phyloP scores from a whole-genome alignment of 1,140 invertebrate genomes.

The Wiebesia pumilae region DNA sequence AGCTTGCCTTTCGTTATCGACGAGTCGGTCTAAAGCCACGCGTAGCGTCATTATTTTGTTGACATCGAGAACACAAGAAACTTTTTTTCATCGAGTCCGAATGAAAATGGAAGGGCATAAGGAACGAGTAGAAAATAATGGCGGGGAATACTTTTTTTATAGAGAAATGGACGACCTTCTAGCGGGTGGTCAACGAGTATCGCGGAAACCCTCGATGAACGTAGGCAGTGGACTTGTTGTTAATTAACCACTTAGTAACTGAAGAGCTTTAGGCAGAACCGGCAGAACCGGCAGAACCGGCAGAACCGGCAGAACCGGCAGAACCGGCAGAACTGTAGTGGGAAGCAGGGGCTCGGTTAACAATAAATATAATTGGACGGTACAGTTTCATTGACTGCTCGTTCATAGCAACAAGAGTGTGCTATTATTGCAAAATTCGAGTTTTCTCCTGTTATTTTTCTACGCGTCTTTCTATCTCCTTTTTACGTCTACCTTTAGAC shows the following conservation, averaged over 20 bases:
- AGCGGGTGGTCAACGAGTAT: neutral
- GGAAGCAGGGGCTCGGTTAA: conserved; percentile 15
- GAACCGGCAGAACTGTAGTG: neutral
- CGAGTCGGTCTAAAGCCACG: too few species aligned
- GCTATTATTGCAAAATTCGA: conserved; percentile 42
- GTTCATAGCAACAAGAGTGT: neutral
- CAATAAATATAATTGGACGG: conserved; percentile 51
- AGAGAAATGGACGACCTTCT: neutral
- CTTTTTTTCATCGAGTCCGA: neutral
- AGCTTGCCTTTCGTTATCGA: too few species aligned
- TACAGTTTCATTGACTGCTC: conserved; percentile 47
- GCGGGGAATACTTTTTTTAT: neutral
- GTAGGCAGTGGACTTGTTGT: conserved; percentile 20
- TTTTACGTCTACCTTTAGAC: neutral
- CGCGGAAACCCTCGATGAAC: neutral
- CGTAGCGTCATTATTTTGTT: neutral
- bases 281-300: too few species aligned
- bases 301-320: too few species aligned
- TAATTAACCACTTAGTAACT: conserved; percentile 52
- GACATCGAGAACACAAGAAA: neutral
- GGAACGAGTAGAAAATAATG: neutral
- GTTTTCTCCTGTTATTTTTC: neutral
- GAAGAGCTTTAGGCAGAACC: neutral
- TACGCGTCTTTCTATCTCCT: neutral
- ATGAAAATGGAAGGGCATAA: neutral